Percentiles rank a stretch among this genome's conserved stretches.
These are phyloP conservation scores for Leptinotarsa undecemlineata DNA, from an alignment of 1,140 invertebrate genomes.

Conservation along the genomic window DNA sequence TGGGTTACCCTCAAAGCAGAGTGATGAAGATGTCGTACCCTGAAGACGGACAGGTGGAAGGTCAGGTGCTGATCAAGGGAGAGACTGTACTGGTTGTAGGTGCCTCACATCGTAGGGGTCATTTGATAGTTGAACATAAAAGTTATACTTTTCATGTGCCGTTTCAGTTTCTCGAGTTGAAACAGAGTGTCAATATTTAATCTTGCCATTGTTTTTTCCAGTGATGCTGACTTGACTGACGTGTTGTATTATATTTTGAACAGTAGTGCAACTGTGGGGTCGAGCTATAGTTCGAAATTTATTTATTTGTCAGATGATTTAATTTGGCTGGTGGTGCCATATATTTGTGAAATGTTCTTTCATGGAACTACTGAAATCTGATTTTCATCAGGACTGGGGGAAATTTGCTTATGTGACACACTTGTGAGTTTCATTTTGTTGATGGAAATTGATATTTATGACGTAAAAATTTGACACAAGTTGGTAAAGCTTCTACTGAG, in stretches of 20 bases:
- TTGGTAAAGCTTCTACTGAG: neutral
- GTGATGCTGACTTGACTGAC: neutral
- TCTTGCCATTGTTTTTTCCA: constrained; percentile 24
- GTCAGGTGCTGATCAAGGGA: constrained; percentile 71
- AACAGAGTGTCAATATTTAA: constrained; percentile 58
- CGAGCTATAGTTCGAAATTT: neutral
- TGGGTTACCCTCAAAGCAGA: constrained; percentile 89
- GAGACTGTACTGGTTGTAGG: constrained; percentile 82
- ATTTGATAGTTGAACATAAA: constrained; percentile 82
- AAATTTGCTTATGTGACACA: too few relatives aligned
- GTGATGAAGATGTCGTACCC: constrained; percentile 89
- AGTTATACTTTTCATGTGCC: constrained; percentile 81
- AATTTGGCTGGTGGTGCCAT: neutral
- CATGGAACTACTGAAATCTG: constrained; percentile 31
- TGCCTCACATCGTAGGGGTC: constrained; percentile 76
- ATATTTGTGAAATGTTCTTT: constrained; percentile 8
- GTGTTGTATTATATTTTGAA: neutral
- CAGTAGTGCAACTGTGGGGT: neutral
- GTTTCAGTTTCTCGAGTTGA: constrained; percentile 83
- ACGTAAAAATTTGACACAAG: neutral
- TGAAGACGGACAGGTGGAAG: constrained; percentile 59
- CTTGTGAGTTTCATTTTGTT: too few relatives aligned
- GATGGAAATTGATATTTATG: too few relatives aligned
- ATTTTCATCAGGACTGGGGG: constrained; percentile 46
- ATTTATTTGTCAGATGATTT: neutral